Base-by-base conservation (phyloP, 1,140 invertebrate genomes). In the Oscheius sp. region DNA sequence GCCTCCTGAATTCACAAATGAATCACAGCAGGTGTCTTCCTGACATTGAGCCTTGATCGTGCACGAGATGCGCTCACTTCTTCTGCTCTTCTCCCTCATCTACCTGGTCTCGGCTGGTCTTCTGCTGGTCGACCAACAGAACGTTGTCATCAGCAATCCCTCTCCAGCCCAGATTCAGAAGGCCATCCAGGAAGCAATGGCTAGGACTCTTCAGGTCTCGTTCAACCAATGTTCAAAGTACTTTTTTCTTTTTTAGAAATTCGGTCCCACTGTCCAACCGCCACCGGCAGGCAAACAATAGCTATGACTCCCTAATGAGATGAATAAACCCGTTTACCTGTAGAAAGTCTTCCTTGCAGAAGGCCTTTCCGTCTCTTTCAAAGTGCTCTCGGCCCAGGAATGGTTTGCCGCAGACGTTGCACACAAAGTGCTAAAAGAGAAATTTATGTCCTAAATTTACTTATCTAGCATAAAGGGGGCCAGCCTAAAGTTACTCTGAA, bases 351-450 rank as follows among this genome's bases (percentile, higher is more conserved):
- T 38, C 23, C 34, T 38, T 65, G 59, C 70, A 73, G 34, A 64
- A 73, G 18, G 70, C 70, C 18, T 66, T 55, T 42, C 58, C 58
- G 34, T 64, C 66, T 29, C 55, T 73, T 26, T 73, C 70, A 34
- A 64, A 64, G 29, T 64, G 62, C 28, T 65, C 70, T 3, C 66
- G 61, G 1, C 70, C 70, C 7, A 23, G 29, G 23, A 73, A 73
- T 38, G 61, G 70, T 4, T 45, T 45, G 10, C 59, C 45, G 49
- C 70, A 73, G 0, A 28, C 32, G 3, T 20, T 20, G 34, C 70
- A 73, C 26, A 42, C 61, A 18, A 73, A 73, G 28, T 73, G 70
- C 70, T 73, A 3, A 64, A 73, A 63, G 10, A 20, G 15, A 62
- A 26, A 32, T 62, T 45, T 45, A 45, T 20, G 20, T 45, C 38